Evolutionary conservation across 1,140 invertebrate species (phyloP), one percentile per base, ranked within the genome.

Genomic region (Agrypnia vestita): DNA sequence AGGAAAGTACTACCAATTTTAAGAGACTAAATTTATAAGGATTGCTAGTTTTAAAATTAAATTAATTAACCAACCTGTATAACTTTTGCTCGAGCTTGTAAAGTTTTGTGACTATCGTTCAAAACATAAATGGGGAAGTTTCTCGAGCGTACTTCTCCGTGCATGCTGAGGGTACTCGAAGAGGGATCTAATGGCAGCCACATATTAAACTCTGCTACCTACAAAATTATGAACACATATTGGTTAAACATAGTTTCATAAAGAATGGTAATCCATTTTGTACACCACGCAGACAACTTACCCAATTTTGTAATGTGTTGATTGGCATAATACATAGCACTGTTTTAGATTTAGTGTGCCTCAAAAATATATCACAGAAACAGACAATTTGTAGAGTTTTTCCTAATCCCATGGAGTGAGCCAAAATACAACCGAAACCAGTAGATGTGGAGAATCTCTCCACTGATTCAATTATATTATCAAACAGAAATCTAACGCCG

Each of bases 351-450:
- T 91, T 91, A 0, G 97, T 98, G 85, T 96, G 94, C 69, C 97
- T 91, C 83, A 99, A 91, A 89, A 99, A 99, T 81, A 99, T 95
- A 89, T 99, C 97, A 86, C 96, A 96, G 89, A 99, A 99, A 82
- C 96, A 96, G 43, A 99, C 95, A 59, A 99, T 95, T 90, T 99
- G 98, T 55, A 99, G 91, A 0, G 98, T 99, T 90, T 99, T 99
- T n/a, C 98, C 98, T 15, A 99, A 90, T 0, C 98, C 98, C 98
- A 99, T 99, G 19, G 97, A 98, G 90, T 99, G 98, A 7, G 98
- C 98, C 21, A 99, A 90, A 84, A 99, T 99, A 86, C 98, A 99
- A 17, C 98, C 98, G 89, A 99, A 98, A 13, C 98, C 97, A 72
- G 93, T 93, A 1, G 96, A 97, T n/a, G 93, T 96, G 61, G 96